Base-by-base conservation (phyloP, 2,888 invertebrate genomes). In the Phaedon cochleariae region DNA sequence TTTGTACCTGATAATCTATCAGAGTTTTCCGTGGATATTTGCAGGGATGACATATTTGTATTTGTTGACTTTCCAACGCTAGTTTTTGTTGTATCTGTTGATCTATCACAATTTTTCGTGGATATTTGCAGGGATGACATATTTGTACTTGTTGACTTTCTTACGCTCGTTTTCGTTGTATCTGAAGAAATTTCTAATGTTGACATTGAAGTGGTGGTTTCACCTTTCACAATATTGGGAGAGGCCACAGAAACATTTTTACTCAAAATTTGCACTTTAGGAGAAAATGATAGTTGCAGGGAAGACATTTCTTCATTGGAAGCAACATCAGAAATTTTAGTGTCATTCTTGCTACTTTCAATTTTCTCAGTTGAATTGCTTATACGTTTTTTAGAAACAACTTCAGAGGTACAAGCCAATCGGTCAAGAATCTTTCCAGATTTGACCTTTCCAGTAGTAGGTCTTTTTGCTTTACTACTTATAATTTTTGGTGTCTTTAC, bases 401-500 rank as follows among this genome's bases (percentile, higher is more conserved):
- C 12, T 21, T 17, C 41, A 0, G 18, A 17, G 45, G 20, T 45
- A 3, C 22, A 3, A 4, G 12, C 15, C 9, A 6, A 3, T 6
- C n/a, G 10, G 26, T 45, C 26, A 17, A 10, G 7, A 26, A 17
- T 12, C 12, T 5, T 18, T 45, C 4, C n/a, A 22, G 21, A n/a
- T n/a, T n/a, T n/a, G n/a, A n/a, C n/a, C n/a, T n/a, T n/a, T n/a
- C n/a, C 17, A 26, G 21, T 15, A 9, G 6, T 1, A 17, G 21
- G 15, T 45, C 26, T 22, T 20, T 20, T 45, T 26, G 6, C 15
- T 57, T 3, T 18, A 12, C 21, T 22, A 18, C 45, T 46, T 53
- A 12, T 54, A 9, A 55, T 34, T 62, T 64, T 69, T 20, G 68
- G 65, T 18, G 68, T 69, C n/a, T 54, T 59, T 52, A 46, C 22